Conservation (phyloP, 2,113 vertebrate species). For the Dermatemys mawii region DNA sequence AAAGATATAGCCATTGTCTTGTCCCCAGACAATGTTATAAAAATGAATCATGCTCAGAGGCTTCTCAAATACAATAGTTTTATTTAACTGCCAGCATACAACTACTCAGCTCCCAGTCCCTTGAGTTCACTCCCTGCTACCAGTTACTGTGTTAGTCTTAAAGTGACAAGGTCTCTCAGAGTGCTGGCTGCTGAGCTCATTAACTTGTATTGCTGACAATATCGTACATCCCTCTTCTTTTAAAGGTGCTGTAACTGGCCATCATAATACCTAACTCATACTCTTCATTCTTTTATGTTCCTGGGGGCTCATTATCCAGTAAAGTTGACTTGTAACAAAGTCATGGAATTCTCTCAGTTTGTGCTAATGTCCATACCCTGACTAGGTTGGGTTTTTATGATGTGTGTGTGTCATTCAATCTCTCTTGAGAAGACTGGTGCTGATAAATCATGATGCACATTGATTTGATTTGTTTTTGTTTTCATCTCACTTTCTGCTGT, state of each 20-base stretch:
- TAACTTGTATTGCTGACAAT: not conserved
- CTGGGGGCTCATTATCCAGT: not conserved
- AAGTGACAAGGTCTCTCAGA: not conserved
- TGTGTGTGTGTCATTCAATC: not conserved
- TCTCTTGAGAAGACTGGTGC: not conserved
- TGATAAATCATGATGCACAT: not conserved
- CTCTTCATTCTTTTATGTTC: not conserved
- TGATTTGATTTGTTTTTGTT: not conserved
- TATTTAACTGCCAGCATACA: slow-evolving; percentile 9
- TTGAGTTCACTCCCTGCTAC: not conserved
- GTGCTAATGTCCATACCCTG: not conserved
- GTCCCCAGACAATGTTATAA: not conserved
- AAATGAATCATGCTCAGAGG: not conserved
- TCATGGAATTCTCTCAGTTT: not conserved
- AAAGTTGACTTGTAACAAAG: not conserved
- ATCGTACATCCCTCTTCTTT: not conserved
- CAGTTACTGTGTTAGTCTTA: slow-evolving; percentile 4
- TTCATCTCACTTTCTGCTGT: not conserved
- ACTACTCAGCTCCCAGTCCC: not conserved
- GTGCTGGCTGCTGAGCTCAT: not conserved
- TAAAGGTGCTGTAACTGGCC: not conserved
- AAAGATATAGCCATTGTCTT: not conserved
- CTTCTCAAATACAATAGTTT: not conserved
- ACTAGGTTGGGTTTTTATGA: not conserved
- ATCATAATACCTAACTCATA: not conserved